A percentile compares a stretch with the other conserved stretches of the same genome.
These are phyloP conservation scores for Trimorus sp. DNA, from an alignment of 2,888 invertebrate species.

Conservation along the genomic window DNA sequence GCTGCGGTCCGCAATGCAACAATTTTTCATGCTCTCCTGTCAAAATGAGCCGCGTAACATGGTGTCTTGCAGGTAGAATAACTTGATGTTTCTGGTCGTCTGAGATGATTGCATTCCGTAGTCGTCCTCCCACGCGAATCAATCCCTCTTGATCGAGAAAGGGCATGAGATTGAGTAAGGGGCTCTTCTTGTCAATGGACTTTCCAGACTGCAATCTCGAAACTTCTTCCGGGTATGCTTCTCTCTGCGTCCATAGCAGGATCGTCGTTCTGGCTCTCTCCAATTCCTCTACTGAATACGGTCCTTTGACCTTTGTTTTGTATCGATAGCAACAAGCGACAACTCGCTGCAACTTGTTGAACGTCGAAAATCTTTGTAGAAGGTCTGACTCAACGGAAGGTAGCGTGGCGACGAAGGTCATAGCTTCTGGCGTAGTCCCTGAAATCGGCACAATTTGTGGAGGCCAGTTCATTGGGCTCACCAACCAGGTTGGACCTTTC, in stretches of 20 bases:
- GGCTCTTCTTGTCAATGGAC: no score
- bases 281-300: not conserved
- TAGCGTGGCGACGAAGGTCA: no score
- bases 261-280: not conserved
- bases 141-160: not conserved
- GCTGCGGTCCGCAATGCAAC: constrained; percentile 10
- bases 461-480: not conserved
- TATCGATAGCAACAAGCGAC: not conserved
- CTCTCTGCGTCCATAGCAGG: no score
- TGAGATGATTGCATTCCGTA: not conserved
- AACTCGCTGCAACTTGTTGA: not conserved
- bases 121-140: not conserved
- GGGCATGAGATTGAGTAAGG: not conserved
- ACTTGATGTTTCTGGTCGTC: not conserved
- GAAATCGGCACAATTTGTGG: not conserved
- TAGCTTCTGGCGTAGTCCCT: no score
- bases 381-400: not conserved
- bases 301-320: not conserved
- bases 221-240: not conserved
- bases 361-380: not conserved
- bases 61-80: not conserved
- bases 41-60: not conserved
- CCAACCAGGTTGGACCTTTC: not conserved
- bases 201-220: no score
- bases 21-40: not conserved